Evolutionary conservation across 2,888 invertebrate species (phyloP), one percentile per base, ranked within the genome.

Genomic region (Marronus borbonicus): DNA sequence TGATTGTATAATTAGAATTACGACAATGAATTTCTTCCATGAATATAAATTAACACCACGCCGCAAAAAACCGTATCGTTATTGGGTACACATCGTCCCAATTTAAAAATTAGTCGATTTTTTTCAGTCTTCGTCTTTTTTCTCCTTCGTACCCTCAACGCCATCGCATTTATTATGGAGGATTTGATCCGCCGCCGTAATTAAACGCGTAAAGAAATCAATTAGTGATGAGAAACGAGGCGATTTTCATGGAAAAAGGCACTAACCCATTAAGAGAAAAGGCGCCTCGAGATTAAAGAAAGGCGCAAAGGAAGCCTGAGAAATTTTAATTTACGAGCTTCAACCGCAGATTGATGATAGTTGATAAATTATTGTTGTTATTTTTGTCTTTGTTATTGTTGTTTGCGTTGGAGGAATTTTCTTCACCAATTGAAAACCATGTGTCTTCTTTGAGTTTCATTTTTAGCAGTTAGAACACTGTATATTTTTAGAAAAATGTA

Each of bases 321-420:
- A 64, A 64, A 64, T 64, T 64, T 64, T 20, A 64, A 64, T 64
- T 60, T 36, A 36, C 36, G 31, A 14, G 4, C 17, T 1, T 64
- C 36, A 58, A 24, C 1, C 24, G 3, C 8, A 8, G 36, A 64
- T 31, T 64, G 31, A 31, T 64, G 17, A 36, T 4, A 4, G 64
- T 64, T 58, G 17, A 36, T 64, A 64, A 39, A 64, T 64, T 39
- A 10, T 64, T 64, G 31, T 64, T 62, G 28, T 62, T 62, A 10
- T 36, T 10, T n/a, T 10, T n/a, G 52, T 14, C 0, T 52, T 55
- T n/a, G 3, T 17, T 55, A 8, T 55, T 55, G 4, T 20, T 55
- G 4, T 55, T 55, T 17, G 17, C 14, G 4, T 17, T 55, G 20
- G 55, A 0, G 4, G 17, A 55, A 20, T 17, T n/a, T 55, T 55